Evolutionary conservation across 2,797 vertebrate species (phyloP).

Genomic region (Rhinichthys osculus): DNA sequence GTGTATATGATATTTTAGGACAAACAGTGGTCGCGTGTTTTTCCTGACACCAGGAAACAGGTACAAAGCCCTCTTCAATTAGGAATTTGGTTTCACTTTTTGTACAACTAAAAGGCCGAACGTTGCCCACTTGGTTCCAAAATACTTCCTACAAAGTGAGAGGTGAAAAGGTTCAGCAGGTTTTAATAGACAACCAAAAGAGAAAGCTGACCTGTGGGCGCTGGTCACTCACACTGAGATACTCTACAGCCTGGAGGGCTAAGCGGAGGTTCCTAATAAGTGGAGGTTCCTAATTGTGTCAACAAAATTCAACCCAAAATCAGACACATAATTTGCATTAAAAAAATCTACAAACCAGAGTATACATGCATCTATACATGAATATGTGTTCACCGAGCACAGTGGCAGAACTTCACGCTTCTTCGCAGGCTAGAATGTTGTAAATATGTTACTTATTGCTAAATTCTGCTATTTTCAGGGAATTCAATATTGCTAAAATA

Average conservation of each 20-base stretch:
- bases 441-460: neutral
- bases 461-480: neutral
- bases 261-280: conserved; percentile 2
- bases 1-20: neutral
- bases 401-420: neutral
- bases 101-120: conserved; percentile 21
- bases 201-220: conserved; percentile 81
- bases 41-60: neutral
- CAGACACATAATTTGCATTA: neutral
- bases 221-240: conserved; percentile 57
- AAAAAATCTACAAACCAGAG: neutral
- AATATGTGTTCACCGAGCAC: neutral
- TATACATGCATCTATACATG: neutral
- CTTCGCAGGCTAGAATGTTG: neutral
- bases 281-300: neutral
- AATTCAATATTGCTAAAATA: neutral
- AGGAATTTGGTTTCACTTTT: conserved; percentile 46
- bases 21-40: neutral
- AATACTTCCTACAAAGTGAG: conserved; percentile 58
- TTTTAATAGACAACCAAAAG: conserved; percentile 73
- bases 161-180: conserved; percentile 59
- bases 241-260: conserved; percentile 40
- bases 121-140: conserved; percentile 37
- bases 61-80: conserved; percentile 1
- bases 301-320: neutral